Conservation (phyloP, 2,797 vertebrate genomes). For the Acanthurus tractus region DNA sequence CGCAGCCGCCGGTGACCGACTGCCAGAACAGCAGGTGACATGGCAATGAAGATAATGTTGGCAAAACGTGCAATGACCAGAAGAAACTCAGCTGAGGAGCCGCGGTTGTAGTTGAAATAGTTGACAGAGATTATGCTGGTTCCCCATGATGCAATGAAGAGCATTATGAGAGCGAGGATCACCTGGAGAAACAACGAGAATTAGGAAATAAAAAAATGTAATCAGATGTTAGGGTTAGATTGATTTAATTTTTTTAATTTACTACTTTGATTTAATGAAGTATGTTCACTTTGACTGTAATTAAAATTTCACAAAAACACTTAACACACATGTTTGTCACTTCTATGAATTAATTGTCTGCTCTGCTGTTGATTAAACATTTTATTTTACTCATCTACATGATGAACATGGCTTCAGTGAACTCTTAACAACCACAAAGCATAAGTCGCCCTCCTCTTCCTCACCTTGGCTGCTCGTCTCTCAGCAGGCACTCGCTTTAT, state of each 20-base stretch:
- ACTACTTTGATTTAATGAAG: neutral
- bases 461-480: constrained; percentile 86
- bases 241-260: too few species aligned
- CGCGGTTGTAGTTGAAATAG: constrained; percentile 87
- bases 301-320: neutral
- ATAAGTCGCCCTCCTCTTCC: neutral
- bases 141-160: constrained; percentile 87
- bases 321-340: neutral
- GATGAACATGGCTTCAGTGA: constrained; percentile 5
- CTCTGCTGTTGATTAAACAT: neutral
- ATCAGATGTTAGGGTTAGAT: neutral
- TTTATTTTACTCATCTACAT: neutral
- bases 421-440: neutral
- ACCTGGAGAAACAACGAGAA: constrained; percentile 73
- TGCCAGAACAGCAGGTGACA: constrained; percentile 85
- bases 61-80: constrained; percentile 84
- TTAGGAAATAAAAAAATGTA: neutral
- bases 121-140: constrained; percentile 87
- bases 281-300: constrained; percentile 1
- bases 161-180: constrained; percentile 84
- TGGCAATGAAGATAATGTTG: constrained; percentile 84
- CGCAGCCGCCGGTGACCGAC: constrained; percentile 84
- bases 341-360: neutral
- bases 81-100: constrained; percentile 73
- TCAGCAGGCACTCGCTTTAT: constrained; percentile 84